These are phyloP conservation scores for Patiria pectinifera DNA, from an alignment of 53 echinoderm and acorn worm species.

Conservation along the genomic window DNA sequence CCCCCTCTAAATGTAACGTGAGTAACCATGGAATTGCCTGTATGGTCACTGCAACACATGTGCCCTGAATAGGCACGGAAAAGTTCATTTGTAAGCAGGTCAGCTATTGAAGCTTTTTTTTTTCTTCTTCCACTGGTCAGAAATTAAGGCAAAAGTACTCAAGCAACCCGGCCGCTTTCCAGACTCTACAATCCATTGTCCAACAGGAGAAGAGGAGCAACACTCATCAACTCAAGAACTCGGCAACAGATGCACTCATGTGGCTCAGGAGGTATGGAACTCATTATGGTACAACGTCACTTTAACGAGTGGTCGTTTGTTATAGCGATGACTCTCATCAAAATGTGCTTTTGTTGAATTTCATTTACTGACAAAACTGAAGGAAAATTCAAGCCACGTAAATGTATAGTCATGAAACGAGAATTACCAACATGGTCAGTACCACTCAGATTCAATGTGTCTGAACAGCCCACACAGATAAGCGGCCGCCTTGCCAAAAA, in stretches of 20 bases:
- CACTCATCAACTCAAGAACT: slow-evolving; percentile 86
- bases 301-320: too few species aligned
- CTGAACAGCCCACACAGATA: too few species aligned
- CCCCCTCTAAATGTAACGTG: too few species aligned
- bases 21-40: too few species aligned
- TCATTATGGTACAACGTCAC: not conserved
- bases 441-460: too few species aligned
- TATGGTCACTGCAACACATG: too few species aligned
- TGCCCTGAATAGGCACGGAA: not conserved
- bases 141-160: slow-evolving; percentile 95
- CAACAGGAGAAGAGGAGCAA: slow-evolving; percentile 80
- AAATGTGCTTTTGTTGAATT: too few species aligned
- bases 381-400: too few species aligned
- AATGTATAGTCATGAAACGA: too few species aligned
- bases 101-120: not conserved
- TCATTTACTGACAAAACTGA: too few species aligned
- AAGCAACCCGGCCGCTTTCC: slow-evolving; percentile 79
- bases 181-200: slow-evolving; percentile 80
- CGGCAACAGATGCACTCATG: slow-evolving; percentile 98
- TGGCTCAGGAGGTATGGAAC: slow-evolving; percentile 90
- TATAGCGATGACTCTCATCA: too few species aligned
- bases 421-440: not conserved
- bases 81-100: not conserved
- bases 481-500: too few species aligned
- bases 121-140: slow-evolving; percentile 20